Evolutionary conservation across 2,888 invertebrate genomes (phyloP), one percentile per base, ranked within the genome.

Genomic region (Acanthosepion esculentum): DNA sequence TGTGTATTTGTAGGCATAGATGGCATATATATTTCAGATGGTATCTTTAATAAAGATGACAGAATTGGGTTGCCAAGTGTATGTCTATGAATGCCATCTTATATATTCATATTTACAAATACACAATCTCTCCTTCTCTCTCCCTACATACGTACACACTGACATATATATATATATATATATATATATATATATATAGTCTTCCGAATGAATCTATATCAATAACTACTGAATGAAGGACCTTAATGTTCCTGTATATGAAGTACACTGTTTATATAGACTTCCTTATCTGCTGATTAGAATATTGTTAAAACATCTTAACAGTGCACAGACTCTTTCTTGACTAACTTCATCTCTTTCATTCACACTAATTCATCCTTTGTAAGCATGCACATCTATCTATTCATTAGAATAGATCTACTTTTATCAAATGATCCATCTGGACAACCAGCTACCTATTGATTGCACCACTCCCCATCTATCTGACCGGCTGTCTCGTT

Each of bases 251-350:
- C 59, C 59, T 23, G 6, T 78, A 5, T 78, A 78, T 78, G 78
- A 78, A 78, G 33, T 78, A 78, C n/a, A n/a, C n/a, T 78, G n/a
- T 7, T 78, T 78, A n/a, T 78, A n/a, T 78, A 78, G 78, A 78
- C 15, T 15, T 78, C 78, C n/a, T 78, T 15, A 78, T 78, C 78
- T 78, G n/a, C n/a, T 78, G 78, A 78, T 78, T 78, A 78, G 78
- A 78, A 78, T 78, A 78, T 78, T 78, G 78, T 78, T 78, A 78
- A 78, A 78, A 78, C n/a, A 78, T 78, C n/a, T 78, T 78, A 78
- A 78, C n/a, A 78, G 78, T n/a, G 15, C 4, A 78, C 12, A 10
- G 78, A 78, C 10, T 29, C 64, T 78, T n/a, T n/a, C 78, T 78
- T 5, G 15, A n/a, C 78, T 78, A n/a, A 78, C n/a, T 78, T 33